Evolutionary conservation across 1,140 invertebrate genomes (phyloP), one percentile per base, ranked within the genome.

Genomic region (Megathymus violae): DNA sequence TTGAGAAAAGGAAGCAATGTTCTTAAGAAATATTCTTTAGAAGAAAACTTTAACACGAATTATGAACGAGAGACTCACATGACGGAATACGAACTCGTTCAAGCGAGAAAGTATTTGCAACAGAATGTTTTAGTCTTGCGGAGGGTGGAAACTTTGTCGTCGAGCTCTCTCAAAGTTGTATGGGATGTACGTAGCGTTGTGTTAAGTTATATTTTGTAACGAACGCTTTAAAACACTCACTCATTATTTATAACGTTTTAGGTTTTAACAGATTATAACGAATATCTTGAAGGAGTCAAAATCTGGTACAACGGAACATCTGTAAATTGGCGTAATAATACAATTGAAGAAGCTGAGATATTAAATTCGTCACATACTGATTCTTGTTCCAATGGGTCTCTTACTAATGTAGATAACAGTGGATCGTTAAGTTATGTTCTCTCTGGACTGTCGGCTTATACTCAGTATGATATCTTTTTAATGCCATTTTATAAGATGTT

Each of bases 211-310:
- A 9, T 40, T n/a, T 40, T 40, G 4, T 10, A 38, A n/a, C 27
- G 17, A 38, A 36, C 22, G 34, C 5, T 36, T 36, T 25, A 15
- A 47, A 44, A 17, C 27, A 47, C 10, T 44, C 44, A 13, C 38
- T 6, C 54, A 17, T 62, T 67, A 36, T 36, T 36, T n/a, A n/a
- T 54, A n/a, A 50, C n/a, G 11, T 88, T 89, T 67, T 69, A 92
- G 88, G 82, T 92, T 11, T 67, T 90, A 67, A 92, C 88, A 15
- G 91, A 92, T 73, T 92, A 92, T 64, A 91, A 91, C 40, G 92
- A 93, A 82, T 93, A 93, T 71, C 93, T 98, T 0, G 96, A 99
- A 92, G 98, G 98, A 7, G 95, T 98, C 13, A 98, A 98, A 80
- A 96, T 99, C 43, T 95, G 97, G 62, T 99, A 98, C 85, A 91